Percentiles rank a stretch among this genome's conserved stretches.
Conservation (phyloP, 2,797 vertebrate species). For the Diplodus puntazzo region DNA sequence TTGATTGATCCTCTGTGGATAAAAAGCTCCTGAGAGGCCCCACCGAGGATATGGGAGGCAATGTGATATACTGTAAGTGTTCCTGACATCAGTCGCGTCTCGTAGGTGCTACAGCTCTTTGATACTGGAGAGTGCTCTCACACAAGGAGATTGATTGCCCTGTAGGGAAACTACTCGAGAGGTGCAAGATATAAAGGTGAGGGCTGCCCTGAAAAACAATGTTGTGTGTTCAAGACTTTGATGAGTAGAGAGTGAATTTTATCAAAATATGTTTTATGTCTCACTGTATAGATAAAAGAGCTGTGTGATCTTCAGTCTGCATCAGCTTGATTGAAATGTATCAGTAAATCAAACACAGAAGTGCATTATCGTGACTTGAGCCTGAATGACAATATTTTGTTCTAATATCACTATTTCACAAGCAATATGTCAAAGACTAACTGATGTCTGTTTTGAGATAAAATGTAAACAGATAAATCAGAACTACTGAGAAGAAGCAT, state of each 20-base stretch:
- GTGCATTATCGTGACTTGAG: too few relatives aligned
- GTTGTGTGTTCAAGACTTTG: constrained; percentile 32
- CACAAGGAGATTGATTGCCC: constrained; percentile 53
- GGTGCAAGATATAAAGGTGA: constrained; percentile 19
- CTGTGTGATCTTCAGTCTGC: constrained; percentile 7
- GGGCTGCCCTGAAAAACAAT: constrained; percentile 21
- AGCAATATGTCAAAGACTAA: neutral
- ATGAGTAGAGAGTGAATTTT: constrained; percentile 27
- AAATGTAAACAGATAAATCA: neutral
- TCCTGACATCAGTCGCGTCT: constrained; percentile 56
- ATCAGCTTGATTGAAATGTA: neutral
- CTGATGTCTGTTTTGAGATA: neutral
- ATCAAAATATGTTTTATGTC: constrained; percentile 8
- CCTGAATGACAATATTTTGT: neutral
- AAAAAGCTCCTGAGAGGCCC: constrained; percentile 62
- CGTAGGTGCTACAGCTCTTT: constrained; percentile 49
- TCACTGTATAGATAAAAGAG: neutral
- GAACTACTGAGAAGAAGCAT: too few relatives aligned
- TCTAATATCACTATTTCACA: neutral
- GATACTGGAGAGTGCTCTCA: constrained; percentile 49
- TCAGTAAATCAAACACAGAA: too few relatives aligned
- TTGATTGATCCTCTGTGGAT: constrained; percentile 77
- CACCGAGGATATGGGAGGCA: constrained; percentile 43
- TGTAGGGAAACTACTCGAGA: constrained; percentile 18
- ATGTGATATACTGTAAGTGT: constrained; percentile 54